A percentile compares a stretch with the other conserved stretches of the same genome.
Evolutionary conservation across 2,888 invertebrate genomes (phyloP).

Genomic region (Rambutsinella grinnellia): DNA sequence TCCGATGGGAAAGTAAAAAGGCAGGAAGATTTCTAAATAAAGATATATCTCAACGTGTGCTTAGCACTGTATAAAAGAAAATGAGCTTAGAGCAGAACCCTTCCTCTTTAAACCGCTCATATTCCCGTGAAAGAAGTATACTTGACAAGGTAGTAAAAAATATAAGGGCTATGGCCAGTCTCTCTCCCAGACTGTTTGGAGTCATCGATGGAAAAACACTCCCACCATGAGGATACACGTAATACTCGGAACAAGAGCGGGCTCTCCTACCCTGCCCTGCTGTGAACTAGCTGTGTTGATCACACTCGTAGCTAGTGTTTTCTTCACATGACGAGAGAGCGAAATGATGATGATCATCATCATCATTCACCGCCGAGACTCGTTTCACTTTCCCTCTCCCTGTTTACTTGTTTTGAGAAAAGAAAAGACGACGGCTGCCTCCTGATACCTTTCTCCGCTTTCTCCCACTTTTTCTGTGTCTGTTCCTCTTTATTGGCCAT

Average conservation of each 20-base stretch:
- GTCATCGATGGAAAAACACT: conserved; percentile 17
- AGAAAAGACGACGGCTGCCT: conserved; percentile 3
- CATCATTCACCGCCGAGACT: neutral
- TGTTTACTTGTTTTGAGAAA: conserved; percentile 4
- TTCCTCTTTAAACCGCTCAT: neutral
- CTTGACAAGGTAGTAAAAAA: neutral
- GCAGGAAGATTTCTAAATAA: neutral
- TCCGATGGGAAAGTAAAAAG: conserved; percentile 23
- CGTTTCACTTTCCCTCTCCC: conserved; percentile 17
- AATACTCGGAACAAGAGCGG: conserved; percentile 9
- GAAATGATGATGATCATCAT: conserved; percentile 19
- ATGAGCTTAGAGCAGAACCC: neutral
- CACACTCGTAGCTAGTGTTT: neutral
- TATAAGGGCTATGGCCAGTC: neutral
- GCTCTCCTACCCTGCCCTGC: neutral
- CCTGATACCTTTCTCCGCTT: conserved; percentile 18
- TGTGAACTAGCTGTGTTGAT: neutral
- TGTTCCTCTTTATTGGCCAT: conserved; percentile 38
- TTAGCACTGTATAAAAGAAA: neutral
- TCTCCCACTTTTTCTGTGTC: neutral
- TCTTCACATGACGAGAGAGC: conserved; percentile 9
- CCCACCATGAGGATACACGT: conserved; percentile 1
- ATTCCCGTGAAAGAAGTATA: neutral
- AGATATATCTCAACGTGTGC: neutral
- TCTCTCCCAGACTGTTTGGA: conserved; percentile 49